A percentile compares a stretch with the other conserved stretches of the same genome.
phyloP scores from a whole-genome alignment of 1,140 invertebrate genomes.

The Diabrotica undecimpunctata region DNA sequence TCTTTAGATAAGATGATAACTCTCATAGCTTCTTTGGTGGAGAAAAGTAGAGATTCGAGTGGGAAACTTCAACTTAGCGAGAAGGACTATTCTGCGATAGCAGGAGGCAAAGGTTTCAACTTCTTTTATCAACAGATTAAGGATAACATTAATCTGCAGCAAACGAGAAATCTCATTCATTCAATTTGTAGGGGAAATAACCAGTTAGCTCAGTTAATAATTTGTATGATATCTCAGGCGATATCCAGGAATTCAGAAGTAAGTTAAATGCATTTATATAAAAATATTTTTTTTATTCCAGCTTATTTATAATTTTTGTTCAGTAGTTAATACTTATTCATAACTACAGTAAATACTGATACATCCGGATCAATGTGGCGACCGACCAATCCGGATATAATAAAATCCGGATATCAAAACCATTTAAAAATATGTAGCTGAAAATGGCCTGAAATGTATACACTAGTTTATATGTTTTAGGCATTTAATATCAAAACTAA shows the following conservation, averaged over 20 bases:
- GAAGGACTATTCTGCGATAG: conserved; percentile 76
- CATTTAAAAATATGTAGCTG: too few relatives aligned
- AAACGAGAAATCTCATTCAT: conserved; percentile 88
- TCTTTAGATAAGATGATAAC: conserved; percentile 96
- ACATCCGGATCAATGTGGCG: too few relatives aligned
- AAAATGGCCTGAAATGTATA: too few relatives aligned
- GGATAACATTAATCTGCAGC: conserved; percentile 86
- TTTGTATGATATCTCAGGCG: conserved; percentile 81
- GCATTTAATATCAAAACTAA: too few relatives aligned
- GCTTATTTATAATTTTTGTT: too few relatives aligned
- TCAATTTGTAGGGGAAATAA: conserved; percentile 89
- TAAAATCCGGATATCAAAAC: too few relatives aligned
- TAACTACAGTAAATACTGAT: too few relatives aligned
- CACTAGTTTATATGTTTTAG: too few relatives aligned
- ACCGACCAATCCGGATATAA: too few relatives aligned
- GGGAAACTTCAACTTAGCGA: conserved; percentile 71
- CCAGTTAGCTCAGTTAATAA: conserved; percentile 75
- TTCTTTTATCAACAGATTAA: conserved; percentile 93
- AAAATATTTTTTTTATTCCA: conserved; percentile 9
- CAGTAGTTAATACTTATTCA: too few relatives aligned
- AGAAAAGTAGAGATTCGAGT: conserved; percentile 77
- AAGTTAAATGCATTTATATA: conserved; percentile 31
- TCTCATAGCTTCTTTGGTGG: conserved; percentile 80
- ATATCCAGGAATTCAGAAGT: conserved; percentile 87
- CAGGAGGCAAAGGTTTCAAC: conserved; percentile 87